Evolutionary conservation across 2,797 vertebrate genomes (phyloP).

Genomic region (Myotis vivesi): DNA sequence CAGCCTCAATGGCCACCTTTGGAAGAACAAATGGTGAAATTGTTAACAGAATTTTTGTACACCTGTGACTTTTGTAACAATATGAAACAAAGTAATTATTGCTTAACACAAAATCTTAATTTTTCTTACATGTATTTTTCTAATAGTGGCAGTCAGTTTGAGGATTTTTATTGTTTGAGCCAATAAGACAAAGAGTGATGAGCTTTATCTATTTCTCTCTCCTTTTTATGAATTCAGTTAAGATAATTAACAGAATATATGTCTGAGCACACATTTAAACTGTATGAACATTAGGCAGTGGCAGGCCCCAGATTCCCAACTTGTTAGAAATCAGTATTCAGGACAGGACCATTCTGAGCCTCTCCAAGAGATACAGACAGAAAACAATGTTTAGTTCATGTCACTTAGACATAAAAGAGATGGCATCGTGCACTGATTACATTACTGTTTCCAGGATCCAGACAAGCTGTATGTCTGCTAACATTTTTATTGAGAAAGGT

Average conservation of each 20-base stretch:
- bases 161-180: neutral
- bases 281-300: neutral
- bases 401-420: slow-evolving; percentile 28
- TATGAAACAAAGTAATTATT: neutral
- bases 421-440: neutral
- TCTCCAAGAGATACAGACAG: neutral
- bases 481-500: neutral
- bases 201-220: neutral
- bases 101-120: neutral
- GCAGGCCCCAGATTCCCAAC: neutral
- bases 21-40: neutral
- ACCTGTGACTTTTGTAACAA: neutral
- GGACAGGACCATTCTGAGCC: neutral
- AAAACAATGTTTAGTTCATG: slow-evolving; percentile 28
- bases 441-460: neutral
- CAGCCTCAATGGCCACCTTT: neutral
- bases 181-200: neutral
- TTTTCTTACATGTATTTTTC: neutral
- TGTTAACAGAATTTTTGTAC: neutral
- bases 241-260: slow-evolving; percentile 18
- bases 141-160: neutral
- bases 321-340: slow-evolving; percentile 51
- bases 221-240: neutral
- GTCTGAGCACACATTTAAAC: slow-evolving; percentile 24
- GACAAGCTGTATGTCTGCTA: neutral